A percentile compares a stretch with the other conserved stretches of the same genome.
These are phyloP conservation scores for Enhydra lutris DNA, from an alignment of 2,113 vertebrate genomes.

Conservation along the genomic window DNA sequence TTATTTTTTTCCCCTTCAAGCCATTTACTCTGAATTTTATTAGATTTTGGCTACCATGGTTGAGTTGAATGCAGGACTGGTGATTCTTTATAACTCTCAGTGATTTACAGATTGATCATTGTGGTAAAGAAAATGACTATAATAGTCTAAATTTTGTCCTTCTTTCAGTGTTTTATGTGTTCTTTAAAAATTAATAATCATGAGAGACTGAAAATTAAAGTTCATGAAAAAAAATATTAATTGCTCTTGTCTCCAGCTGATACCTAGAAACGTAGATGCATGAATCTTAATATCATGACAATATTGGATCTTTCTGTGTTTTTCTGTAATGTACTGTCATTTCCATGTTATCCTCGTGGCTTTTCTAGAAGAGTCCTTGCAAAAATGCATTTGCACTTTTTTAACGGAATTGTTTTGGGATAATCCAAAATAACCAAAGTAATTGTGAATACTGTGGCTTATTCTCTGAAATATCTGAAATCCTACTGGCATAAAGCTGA, in stretches of 20 bases:
- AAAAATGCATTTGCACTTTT: neutral
- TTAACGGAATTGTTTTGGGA: neutral
- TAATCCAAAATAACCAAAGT: slow-evolving; percentile 41
- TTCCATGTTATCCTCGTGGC: slow-evolving; percentile 46
- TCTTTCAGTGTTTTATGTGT: neutral
- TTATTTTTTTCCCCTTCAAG: neutral
- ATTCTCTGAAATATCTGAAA: slow-evolving; percentile 48
- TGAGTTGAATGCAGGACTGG: neutral
- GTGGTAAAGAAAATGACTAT: neutral
- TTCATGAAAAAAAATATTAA: slow-evolving; percentile 53
- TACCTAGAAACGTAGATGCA: neutral
- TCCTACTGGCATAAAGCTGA: slow-evolving; percentile 40
- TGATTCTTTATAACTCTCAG: neutral
- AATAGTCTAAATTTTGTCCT: neutral
- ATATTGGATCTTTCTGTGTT: neutral
- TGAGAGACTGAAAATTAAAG: slow-evolving; percentile 35
- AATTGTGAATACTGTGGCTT: slow-evolving; percentile 59
- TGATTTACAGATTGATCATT: neutral
- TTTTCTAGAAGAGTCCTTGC: slow-evolving; percentile 5
- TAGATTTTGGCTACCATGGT: neutral
- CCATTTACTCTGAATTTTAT: neutral
- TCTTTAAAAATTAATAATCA: slow-evolving; percentile 61
- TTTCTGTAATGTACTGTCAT: slow-evolving; percentile 13
- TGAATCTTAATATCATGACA: slow-evolving; percentile 24
- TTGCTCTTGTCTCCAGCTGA: slow-evolving; percentile 30